These are phyloP conservation scores for Trigoniulus corallinus DNA, from an alignment of 1,140 invertebrate species.

Conservation along the genomic window DNA sequence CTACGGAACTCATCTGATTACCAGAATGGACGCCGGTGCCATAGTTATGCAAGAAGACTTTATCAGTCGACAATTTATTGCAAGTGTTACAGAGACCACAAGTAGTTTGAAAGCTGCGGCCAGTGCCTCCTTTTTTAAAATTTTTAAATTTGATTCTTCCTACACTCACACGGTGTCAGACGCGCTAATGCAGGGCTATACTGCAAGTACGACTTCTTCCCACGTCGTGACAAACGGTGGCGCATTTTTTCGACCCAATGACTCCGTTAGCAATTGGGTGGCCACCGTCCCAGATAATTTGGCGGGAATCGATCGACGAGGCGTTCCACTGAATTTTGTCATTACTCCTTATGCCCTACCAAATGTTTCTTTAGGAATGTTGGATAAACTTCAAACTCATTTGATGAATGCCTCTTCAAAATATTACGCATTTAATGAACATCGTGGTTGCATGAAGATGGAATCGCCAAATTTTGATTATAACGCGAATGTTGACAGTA, in stretches of 20 bases:
- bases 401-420: no score
- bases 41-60: conserved; percentile 10
- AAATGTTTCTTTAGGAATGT: not conserved
- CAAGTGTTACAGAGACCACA: not conserved
- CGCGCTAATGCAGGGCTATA: not conserved
- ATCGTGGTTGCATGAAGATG: no score
- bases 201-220: not conserved
- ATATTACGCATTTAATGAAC: no score
- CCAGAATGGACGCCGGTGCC: conserved; percentile 17
- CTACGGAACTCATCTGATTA: conserved; percentile 19
- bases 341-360: not conserved
- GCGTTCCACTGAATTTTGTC: not conserved
- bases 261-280: not conserved
- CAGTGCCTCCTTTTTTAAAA: not conserved
- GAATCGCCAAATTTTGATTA: no score
- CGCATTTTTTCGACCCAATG: not conserved
- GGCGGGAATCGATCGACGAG: not conserved
- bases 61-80: not conserved
- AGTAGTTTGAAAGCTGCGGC: not conserved
- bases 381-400: not conserved
- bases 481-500: no score
- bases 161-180: not conserved
- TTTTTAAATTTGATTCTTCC: not conserved
- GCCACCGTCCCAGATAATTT: not conserved
- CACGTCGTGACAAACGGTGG: not conserved